These are phyloP conservation scores for Stenoptilia bipunctidactyla DNA, from an alignment of 2,888 invertebrate species.

Conservation along the genomic window DNA sequence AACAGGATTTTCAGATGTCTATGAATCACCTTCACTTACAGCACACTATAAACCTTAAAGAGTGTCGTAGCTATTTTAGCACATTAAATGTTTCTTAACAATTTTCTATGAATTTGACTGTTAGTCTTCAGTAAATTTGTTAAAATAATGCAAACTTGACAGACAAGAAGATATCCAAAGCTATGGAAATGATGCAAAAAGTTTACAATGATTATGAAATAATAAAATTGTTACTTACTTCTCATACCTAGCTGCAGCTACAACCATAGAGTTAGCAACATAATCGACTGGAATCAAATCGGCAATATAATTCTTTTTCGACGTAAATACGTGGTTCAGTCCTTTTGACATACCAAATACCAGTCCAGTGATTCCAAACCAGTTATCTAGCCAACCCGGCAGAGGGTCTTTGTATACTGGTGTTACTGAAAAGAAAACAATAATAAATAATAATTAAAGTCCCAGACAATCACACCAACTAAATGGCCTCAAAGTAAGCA, in stretches of 20 bases:
- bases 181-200: not conserved
- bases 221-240: not conserved
- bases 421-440: slow-evolving; percentile 43
- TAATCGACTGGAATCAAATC: slow-evolving; percentile 85
- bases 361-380: slow-evolving; percentile 84
- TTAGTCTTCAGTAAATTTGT: not conserved
- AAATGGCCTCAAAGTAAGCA: no score
- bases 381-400: slow-evolving; percentile 93
- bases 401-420: slow-evolving; percentile 76
- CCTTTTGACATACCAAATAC: slow-evolving; percentile 76
- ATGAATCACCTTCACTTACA: no score
- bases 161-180: not conserved
- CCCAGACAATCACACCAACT: no score
- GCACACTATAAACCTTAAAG: no score
- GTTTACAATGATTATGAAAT: not conserved
- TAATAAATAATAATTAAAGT: not conserved
- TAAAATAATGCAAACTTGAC: not conserved
- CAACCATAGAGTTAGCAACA: slow-evolving; percentile 86
- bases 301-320: slow-evolving; percentile 77
- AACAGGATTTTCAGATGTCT: no score
- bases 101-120: no score
- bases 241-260: slow-evolving; percentile 61
- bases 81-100: no score
- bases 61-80: no score
- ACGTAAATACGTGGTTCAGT: slow-evolving; percentile 80